A percentile compares a stretch with the other conserved stretches of the same genome.
phyloP scores from a whole-genome alignment of 2,113 vertebrate species.

The Glareola pratincola region DNA sequence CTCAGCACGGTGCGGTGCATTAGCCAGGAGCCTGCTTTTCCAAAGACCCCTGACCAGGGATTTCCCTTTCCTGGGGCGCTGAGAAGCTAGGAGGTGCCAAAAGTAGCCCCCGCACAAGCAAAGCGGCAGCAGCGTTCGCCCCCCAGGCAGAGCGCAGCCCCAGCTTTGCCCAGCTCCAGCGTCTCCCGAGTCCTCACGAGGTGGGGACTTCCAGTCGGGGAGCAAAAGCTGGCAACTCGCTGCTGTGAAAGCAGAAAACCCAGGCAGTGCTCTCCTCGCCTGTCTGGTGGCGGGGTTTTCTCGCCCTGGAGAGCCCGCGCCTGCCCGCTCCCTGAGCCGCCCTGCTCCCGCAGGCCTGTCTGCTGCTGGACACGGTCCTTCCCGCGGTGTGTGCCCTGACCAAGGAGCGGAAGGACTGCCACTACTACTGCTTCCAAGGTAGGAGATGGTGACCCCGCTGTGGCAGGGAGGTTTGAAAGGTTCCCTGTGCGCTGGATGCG shows the following conservation, averaged over 20 bases:
- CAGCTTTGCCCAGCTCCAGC: neutral
- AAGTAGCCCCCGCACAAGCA: neutral
- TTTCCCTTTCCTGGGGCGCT: neutral
- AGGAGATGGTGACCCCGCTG: rapidly evolving
- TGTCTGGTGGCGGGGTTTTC: neutral
- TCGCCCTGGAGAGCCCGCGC: neutral
- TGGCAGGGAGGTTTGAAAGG: rapidly evolving
- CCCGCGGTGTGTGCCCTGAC: slow-evolving; percentile 73
- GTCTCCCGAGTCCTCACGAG: neutral
- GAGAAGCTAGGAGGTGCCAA: neutral
- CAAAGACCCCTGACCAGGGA: neutral
- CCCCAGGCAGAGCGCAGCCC: neutral
- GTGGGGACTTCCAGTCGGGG: neutral
- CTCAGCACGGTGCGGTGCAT: rapidly evolving
- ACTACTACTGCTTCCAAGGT: slow-evolving; percentile 87
- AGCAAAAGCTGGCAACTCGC: neutral
- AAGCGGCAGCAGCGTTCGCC: neutral
- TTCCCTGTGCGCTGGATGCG: rapidly evolving
- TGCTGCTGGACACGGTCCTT: slow-evolving; percentile 80
- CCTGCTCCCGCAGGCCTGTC: slow-evolving; percentile 62
- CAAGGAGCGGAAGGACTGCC: slow-evolving; percentile 76
- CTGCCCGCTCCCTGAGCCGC: rapidly evolving
- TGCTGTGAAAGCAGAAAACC: neutral
- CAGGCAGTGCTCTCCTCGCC: neutral
- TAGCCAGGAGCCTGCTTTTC: neutral